Percentiles rank a stretch among this genome's conserved stretches.
phyloP scores from a whole-genome alignment of 2,113 vertebrate genomes.

The Leptobrachium ailaonicum region DNA sequence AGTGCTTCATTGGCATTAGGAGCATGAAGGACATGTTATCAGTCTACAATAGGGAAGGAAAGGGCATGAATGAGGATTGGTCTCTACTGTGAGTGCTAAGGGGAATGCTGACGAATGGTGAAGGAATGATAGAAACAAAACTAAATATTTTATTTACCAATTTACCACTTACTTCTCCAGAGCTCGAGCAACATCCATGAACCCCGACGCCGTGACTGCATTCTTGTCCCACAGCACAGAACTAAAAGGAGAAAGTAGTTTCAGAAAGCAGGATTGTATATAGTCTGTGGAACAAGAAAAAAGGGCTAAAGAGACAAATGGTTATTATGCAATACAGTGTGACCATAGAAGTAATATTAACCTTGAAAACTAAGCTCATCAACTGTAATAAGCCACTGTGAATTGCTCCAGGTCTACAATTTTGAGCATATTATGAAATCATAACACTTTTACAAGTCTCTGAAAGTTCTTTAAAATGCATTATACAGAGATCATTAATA shows the following conservation, averaged over 20 bases:
- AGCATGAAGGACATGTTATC: background rate
- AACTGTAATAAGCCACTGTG: too few relatives aligned
- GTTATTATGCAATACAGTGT: too few relatives aligned
- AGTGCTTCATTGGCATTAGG: slow-evolving; percentile 1
- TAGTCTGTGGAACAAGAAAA: too few relatives aligned
- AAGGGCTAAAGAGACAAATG: too few relatives aligned
- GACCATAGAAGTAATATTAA: too few relatives aligned
- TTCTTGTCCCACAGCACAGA: slow-evolving; percentile 90
- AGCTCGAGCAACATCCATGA: slow-evolving; percentile 86
- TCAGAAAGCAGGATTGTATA: slow-evolving; percentile 2
- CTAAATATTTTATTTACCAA: background rate
- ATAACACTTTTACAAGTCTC: too few relatives aligned
- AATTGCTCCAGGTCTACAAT: too few relatives aligned
- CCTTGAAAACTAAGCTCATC: too few relatives aligned
- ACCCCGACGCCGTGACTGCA: slow-evolving; percentile 80
- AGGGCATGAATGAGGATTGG: background rate
- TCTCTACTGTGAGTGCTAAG: background rate
- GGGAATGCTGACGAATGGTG: background rate
- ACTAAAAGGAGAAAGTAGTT: slow-evolving; percentile 61
- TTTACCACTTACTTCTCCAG: slow-evolving; percentile 81
- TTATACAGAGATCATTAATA: too few relatives aligned
- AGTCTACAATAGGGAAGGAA: background rate
- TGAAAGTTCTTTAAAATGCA: too few relatives aligned
- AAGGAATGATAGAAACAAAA: background rate
- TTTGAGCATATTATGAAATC: too few relatives aligned